Evolutionary conservation across 2,113 vertebrate genomes (phyloP).

Genomic region (Brachyhypopomus occidentalis): DNA sequence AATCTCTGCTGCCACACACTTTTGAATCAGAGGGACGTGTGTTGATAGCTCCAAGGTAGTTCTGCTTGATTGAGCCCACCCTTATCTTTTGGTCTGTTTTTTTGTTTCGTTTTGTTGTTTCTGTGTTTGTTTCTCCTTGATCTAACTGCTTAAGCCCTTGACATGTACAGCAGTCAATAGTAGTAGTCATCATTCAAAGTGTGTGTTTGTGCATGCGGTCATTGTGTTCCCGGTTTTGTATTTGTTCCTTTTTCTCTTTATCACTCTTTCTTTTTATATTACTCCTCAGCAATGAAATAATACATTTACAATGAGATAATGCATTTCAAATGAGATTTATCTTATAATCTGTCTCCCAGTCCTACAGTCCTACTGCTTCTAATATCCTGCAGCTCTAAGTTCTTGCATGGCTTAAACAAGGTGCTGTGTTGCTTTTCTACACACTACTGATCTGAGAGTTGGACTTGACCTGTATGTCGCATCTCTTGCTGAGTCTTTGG

Average conservation of each 20-base stretch:
- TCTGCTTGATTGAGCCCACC: slow-evolving; percentile 75
- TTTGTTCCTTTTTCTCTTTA: slow-evolving; percentile 22
- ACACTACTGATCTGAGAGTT: not conserved
- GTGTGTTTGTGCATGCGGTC: slow-evolving; percentile 16
- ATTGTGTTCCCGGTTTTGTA: slow-evolving; percentile 27
- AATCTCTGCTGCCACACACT: slow-evolving; percentile 98
- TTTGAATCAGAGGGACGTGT: slow-evolving; percentile 99
- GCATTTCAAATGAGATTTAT: not conserved
- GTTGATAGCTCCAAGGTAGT: slow-evolving; percentile 99
- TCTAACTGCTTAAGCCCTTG: slow-evolving; percentile 9
- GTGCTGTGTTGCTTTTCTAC: not conserved
- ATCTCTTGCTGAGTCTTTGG: not conserved
- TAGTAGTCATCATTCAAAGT: slow-evolving; percentile 15
- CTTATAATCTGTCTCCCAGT: not conserved
- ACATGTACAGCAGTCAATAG: slow-evolving; percentile 10
- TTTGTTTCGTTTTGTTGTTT: slow-evolving; percentile 17
- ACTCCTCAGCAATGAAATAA: slow-evolving; percentile 1
- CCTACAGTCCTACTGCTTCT: not conserved
- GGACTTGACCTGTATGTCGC: slow-evolving; percentile 26
- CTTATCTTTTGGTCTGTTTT: slow-evolving; percentile 26
- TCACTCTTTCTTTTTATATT: not conserved
- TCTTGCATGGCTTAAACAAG: slow-evolving; percentile 13
- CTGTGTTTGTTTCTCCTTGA: not conserved
- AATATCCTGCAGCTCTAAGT: not conserved
- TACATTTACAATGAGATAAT: slow-evolving; percentile 6